phyloP scores from a whole-genome alignment of 2,113 vertebrate genomes.

The Brachypodius melanocephalos region DNA sequence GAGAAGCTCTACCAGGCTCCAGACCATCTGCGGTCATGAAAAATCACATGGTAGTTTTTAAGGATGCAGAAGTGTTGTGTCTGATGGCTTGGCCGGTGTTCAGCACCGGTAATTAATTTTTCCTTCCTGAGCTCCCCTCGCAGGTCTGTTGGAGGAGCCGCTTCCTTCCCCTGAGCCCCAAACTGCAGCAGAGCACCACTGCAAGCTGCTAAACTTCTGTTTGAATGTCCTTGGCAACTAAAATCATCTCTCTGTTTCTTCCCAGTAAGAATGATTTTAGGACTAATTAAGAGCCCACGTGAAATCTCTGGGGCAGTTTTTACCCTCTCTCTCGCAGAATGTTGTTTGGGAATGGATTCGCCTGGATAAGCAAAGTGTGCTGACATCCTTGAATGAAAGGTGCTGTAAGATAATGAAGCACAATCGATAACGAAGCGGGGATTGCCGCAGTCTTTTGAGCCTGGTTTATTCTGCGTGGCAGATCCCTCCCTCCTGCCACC shows the following conservation, averaged over 20 bases:
- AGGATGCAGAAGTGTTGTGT: not conserved
- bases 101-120: constrained; percentile 36
- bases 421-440: rapidly evolving
- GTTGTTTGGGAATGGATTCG: not conserved
- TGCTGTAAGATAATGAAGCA: not conserved
- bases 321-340: not conserved
- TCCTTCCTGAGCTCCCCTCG: not conserved
- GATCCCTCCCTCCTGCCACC: not conserved
- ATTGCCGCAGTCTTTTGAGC: not conserved
- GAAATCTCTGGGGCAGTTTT: not conserved
- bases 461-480: not conserved
- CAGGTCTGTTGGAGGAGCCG: not conserved
- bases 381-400: not conserved
- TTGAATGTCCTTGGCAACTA: not conserved
- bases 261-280: not conserved
- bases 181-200: not conserved
- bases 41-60: not conserved
- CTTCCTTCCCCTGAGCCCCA: constrained; percentile 21
- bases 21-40: constrained; percentile 10
- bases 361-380: not conserved
- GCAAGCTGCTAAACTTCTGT: not conserved
- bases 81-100: not conserved
- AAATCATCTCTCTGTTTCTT: not conserved
- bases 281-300: not conserved
- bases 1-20: not conserved